phyloP scores from a whole-genome alignment of 2,888 invertebrate species.

The Tortricodes alternella region DNA sequence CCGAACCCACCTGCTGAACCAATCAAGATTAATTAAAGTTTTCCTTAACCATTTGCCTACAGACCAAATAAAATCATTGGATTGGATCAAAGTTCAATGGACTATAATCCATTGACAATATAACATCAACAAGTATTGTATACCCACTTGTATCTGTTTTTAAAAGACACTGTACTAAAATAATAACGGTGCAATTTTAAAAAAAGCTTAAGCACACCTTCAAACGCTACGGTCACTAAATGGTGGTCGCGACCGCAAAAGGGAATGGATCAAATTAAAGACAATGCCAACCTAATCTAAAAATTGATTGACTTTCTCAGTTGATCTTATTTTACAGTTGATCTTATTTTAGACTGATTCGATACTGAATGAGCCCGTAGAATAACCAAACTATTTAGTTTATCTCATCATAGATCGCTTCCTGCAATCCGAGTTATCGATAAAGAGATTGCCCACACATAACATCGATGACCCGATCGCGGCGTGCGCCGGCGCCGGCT shows the following conservation, averaged over 20 bases:
- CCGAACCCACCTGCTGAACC: constrained; percentile 42
- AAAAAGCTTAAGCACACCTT: background rate
- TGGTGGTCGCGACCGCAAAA: background rate
- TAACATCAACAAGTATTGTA: no score
- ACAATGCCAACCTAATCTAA: constrained; percentile 36
- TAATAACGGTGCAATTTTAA: background rate
- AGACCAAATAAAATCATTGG: background rate
- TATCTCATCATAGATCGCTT: constrained; percentile 65
- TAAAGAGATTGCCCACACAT: constrained; percentile 61
- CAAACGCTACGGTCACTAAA: background rate
- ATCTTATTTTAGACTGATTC: constrained; percentile 64
- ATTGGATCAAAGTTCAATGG: background rate
- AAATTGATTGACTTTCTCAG: constrained; percentile 76
- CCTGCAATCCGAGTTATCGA: constrained; percentile 48
- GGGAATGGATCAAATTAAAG: background rate
- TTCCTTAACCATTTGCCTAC: background rate
- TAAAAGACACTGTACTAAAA: no score
- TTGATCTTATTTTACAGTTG: constrained; percentile 68
- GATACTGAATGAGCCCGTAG: constrained; percentile 61
- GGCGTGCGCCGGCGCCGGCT: constrained; percentile 43
- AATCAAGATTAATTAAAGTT: constrained; percentile 13
- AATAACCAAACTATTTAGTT: constrained; percentile 67
- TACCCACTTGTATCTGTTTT: no score
- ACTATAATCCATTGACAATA: no score
- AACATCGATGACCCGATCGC: constrained; percentile 64